Base-by-base conservation (phyloP, 2,888 invertebrate genomes). In the Cephonodes hylas region DNA sequence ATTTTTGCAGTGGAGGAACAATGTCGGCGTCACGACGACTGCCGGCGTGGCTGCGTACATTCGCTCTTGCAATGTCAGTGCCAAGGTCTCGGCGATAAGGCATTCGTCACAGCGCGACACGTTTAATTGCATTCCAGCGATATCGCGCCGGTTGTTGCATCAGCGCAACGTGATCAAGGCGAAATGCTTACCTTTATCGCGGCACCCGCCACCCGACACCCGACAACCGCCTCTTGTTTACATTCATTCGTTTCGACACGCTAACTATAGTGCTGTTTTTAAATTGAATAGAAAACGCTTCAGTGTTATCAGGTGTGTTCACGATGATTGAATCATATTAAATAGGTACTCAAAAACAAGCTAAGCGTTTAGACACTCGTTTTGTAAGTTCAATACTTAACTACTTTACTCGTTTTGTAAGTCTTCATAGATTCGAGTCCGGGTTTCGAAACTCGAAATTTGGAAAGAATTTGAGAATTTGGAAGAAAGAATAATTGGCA, bases 41-140 rank as follows among this genome's bases (percentile, higher is more conserved):
- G 46, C 46, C 25, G 53, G 27, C 53, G 53, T 53, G 31, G 31
- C 25, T 23, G 46, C 59, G 53, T 59, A 58, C 48, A 59, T 20
- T 48, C 22, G 45, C 46, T 42, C 53, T 59, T 42, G 77, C 83
- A 86, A 84, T 84, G 89, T 87, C 91, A 90, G 66, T 88, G 91
- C 84, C 90, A 91, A 91, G 91, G 91, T 79, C 81, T 72, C 63
- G 65, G 72, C 85, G 88, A 89, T 90, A 88, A 83, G 79, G 79
- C 70, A 77, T 85, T 84, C 83, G 89, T 85, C 88, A 85, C 85
- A 85, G 79, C 74, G 74, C 79, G 53, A 53, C 83, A 81, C 80
- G 83, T 87, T 84, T 87, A 84, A 87, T 89, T 87, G 85, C 91
- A 91, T 91, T 89, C 90, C 88, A 70, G 20, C 83, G 83, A 78